Evolutionary conservation across 1,140 invertebrate species (phyloP), one percentile per base, ranked within the genome.

Genomic region (Drosophila nasuta): DNA sequence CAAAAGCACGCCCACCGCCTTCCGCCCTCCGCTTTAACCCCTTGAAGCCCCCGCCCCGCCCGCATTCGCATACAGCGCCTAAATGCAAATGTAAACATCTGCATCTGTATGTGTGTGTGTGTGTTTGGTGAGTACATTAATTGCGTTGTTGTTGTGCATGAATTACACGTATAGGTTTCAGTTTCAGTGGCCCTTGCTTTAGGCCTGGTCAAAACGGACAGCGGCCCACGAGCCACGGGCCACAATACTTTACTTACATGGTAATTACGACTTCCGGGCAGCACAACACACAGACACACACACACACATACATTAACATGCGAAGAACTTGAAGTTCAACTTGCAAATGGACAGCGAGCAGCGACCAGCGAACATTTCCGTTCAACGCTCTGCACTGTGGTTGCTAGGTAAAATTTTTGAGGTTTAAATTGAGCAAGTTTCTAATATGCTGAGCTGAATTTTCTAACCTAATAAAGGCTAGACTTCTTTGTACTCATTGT

Each of bases 251-350:
- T 54, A 35, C 51, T 17, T 41, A 82, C 75, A 82, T 88, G 85
- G 74, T 87, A 87, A 87, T 87, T 87, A 87, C 80, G 56, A 89
- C 85, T 87, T 87, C 83, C 83, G 85, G 79, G 75, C 82, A 78
- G 64, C 17, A 59, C 56, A 51, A 68, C 75, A 77, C 63, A 75
- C 66, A 72, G 63, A 79, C 63, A 51, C 48, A 69, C 62, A 45
- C 2, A 10, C 41, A 56, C 8, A 62, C 11, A 28, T 6, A 51
- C 43, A 57, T 41, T 7, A 67, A 81, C 64, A 74, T 74, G 68
- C 58, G 57, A 69, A 41, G 46, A 30, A 67, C 25, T 60, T 28
- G 70, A 59, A 73, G 48, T 60, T 59, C 17, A 51, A 45, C 25
- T 73, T 58, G 52, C 11, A 20, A 33, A 43, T 49, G 63, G 70